A percentile compares a stretch with the other conserved stretches of the same genome.
Conservation (phyloP, 2,888 invertebrate species). For the Hartigia nigra region DNA sequence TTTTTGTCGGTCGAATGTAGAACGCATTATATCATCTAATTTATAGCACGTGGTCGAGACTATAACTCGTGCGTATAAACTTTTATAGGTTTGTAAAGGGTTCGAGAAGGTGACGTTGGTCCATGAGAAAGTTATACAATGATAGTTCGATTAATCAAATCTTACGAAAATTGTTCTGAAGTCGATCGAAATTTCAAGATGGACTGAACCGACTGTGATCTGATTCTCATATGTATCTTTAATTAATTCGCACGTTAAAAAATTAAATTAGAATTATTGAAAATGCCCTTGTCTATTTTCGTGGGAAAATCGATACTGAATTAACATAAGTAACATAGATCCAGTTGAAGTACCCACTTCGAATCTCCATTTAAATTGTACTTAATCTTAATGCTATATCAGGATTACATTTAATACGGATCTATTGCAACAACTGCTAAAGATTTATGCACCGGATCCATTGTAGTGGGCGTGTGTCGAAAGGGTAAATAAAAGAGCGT, state of each 20-base stretch:
- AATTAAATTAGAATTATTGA: not conserved
- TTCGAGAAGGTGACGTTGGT: not conserved
- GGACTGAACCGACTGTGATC: too few species aligned
- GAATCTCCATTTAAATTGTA: slow-evolving; percentile 46
- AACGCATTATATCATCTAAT: slow-evolving; percentile 39
- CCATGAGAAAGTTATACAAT: not conserved
- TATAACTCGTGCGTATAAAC: slow-evolving; percentile 37
- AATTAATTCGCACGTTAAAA: not conserved
- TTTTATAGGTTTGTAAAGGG: slow-evolving; percentile 27
- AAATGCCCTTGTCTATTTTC: not conserved
- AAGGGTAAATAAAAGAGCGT: not conserved
- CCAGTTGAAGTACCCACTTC: not conserved
- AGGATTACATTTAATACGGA: slow-evolving; percentile 27
- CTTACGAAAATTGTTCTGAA: not conserved
- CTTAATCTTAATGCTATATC: slow-evolving; percentile 33
- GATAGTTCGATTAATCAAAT: not conserved
- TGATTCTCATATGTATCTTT: not conserved
- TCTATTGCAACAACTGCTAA: slow-evolving; percentile 38
- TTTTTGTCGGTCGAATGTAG: slow-evolving; percentile 30
- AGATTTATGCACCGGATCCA: slow-evolving; percentile 41
- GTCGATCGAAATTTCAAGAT: not conserved
- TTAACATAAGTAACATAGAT: not conserved
- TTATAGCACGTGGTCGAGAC: slow-evolving; percentile 35
- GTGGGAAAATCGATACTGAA: not conserved
- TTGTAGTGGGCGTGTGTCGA: slow-evolving; percentile 14